Percentiles rank a stretch among this genome's conserved stretches.
Conservation (phyloP, 1,140 invertebrate species). For the Thaumatotibia leucotreta region DNA sequence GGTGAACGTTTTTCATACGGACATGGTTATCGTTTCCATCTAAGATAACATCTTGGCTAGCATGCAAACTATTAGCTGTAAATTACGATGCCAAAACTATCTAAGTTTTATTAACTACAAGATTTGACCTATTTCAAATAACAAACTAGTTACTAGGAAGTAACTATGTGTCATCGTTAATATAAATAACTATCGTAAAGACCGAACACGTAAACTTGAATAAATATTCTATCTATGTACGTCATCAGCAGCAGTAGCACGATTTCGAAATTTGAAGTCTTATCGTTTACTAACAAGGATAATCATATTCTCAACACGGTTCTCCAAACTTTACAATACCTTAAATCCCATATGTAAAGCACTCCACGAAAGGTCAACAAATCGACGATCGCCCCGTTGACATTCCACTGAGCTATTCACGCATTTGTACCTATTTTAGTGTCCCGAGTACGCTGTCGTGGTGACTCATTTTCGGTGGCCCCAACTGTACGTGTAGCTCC, state of each 20-base stretch:
- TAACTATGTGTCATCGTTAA: too few relatives aligned
- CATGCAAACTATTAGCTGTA: too few relatives aligned
- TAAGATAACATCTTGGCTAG: too few relatives aligned
- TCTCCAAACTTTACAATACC: not conserved
- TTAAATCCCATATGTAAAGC: not conserved
- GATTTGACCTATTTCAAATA: too few relatives aligned
- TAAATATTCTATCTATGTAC: too few relatives aligned
- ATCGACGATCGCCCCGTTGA: constrained; percentile 4
- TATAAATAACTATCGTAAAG: too few relatives aligned
- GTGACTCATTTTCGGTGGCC: not conserved
- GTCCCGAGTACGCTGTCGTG: not conserved
- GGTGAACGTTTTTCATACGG: too few relatives aligned
- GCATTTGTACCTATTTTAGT: constrained; percentile 5
- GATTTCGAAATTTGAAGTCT: not conserved
- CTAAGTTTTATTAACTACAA: too few relatives aligned
- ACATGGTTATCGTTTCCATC: too few relatives aligned
- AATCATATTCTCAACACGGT: not conserved
- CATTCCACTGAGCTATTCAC: constrained; percentile 1
- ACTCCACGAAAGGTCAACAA: constrained; percentile 4
- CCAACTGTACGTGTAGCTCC: not conserved
- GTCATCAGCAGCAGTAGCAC: not conserved
- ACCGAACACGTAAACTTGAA: too few relatives aligned
- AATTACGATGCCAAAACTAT: too few relatives aligned
- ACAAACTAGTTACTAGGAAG: too few relatives aligned
- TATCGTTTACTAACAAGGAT: not conserved